These are phyloP conservation scores for Netelia inedita DNA, from an alignment of 2,888 invertebrate genomes.

Conservation along the genomic window DNA sequence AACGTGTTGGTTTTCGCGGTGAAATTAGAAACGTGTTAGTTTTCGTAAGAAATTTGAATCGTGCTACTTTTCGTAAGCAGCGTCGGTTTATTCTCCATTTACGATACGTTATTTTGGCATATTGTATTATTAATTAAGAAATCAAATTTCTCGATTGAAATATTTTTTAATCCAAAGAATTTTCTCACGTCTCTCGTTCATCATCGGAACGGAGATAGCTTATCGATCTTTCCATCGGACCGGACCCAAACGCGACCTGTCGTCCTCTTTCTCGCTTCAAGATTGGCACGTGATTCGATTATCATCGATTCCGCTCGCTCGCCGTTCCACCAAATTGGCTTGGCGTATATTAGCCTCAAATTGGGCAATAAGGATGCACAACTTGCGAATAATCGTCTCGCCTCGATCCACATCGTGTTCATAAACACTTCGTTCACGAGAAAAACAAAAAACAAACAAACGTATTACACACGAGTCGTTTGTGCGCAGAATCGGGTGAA, in stretches of 20 bases:
- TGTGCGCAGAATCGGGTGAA: constrained; percentile 12
- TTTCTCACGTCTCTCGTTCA: background rate
- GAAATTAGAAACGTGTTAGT: too few species aligned
- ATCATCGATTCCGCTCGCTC: constrained; percentile 42
- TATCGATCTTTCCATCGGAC: constrained; percentile 57
- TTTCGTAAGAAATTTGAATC: too few species aligned
- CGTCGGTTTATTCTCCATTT: too few species aligned
- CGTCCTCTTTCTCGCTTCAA: constrained; percentile 26
- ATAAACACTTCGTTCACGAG: background rate
- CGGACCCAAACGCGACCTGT: constrained; percentile 11
- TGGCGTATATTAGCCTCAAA: constrained; percentile 52
- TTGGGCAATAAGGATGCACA: constrained; percentile 57
- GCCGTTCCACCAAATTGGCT: constrained; percentile 43
- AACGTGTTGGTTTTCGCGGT: too few species aligned
- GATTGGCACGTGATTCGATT: constrained; percentile 57
- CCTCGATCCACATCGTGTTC: constrained; percentile 1
- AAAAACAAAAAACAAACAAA: constrained; percentile 30
- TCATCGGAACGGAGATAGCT: constrained; percentile 46
- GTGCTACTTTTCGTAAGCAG: too few species aligned
- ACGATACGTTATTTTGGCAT: too few species aligned
- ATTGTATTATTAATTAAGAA: too few species aligned
- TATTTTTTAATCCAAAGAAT: background rate
- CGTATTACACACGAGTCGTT: background rate
- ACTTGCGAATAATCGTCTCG: constrained; percentile 3
- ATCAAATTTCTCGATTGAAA: background rate